Base-by-base conservation (phyloP, 64 coral and sea anemone genomes). In the Actinia equina region DNA sequence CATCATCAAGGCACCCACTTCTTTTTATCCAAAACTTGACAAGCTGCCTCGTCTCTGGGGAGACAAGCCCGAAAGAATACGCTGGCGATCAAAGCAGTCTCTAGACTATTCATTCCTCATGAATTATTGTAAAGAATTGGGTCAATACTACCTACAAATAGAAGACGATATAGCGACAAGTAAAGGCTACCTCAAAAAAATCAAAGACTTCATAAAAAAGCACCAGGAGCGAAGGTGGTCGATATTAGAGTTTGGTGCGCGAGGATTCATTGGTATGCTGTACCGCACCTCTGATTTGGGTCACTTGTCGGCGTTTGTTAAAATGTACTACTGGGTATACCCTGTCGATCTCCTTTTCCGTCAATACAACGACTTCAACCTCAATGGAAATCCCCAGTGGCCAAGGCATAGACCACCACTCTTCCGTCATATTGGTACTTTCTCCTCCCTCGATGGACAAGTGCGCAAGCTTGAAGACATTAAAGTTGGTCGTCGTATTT, bases 251-350 rank as follows among this genome's bases (percentile, higher is more conserved):
- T 92, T 92, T 53, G 91, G 91, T 15, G 91, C 91, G 17, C 77
- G 91, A 45, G 91, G 91, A 2, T 92, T 92, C 55, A 88, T 92
- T 84, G 91, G 91, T 19, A 92, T 92, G 86, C 62, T 92, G 26
- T 92, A 85, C 51, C 80, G 65, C 57, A 43, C 91, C 17, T 84
- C 79, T 44, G 44, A 54, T 52, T 52, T 92, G 7, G 82, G 82
- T 25, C 86, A 62, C 8, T 83, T 92, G 0, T 84, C 91, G 76
- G 4, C 16, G 19, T 92, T 92, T 65, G 81, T 92, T 13, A 84
- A 43, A 46, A 92, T 84, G 78, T 92, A 88, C 17, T 88, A 88
- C 52, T 92, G 91, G 91, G 83, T 92, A 53, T 92, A 69, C 63
- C 91, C 91, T 37, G 86, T 92, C 4, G 91, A 92, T 17, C 44